Percentiles rank a stretch among this genome's conserved stretches.
phyloP scores from a whole-genome alignment of 1,140 invertebrate species.

The Bombus confusus region DNA sequence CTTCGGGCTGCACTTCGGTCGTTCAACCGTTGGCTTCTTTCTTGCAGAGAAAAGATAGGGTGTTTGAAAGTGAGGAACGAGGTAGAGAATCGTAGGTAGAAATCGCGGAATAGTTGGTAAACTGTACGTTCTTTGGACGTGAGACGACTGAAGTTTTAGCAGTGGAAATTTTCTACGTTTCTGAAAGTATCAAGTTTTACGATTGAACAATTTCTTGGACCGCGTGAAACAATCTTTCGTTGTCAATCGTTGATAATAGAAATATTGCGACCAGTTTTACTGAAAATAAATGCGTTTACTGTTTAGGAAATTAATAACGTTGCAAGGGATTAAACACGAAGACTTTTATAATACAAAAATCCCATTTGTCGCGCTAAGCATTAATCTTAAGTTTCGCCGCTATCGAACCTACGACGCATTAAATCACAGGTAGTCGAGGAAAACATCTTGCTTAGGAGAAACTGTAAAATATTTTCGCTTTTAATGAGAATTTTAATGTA shows the following conservation, averaged over 20 bases:
- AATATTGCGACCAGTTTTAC: too few species aligned
- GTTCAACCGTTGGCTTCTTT: neutral
- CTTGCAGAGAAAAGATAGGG: too few species aligned
- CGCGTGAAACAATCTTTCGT: neutral
- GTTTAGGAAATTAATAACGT: neutral
- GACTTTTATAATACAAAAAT: too few species aligned
- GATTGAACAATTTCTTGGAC: neutral
- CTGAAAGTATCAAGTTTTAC: neutral
- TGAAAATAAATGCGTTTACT: neutral
- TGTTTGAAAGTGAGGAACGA: neutral
- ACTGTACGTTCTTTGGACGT: accelerated
- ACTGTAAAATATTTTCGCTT: neutral
- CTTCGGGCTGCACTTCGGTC: slow-evolving; percentile 2
- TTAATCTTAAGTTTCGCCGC: neutral
- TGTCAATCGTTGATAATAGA: neutral
- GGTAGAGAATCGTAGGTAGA: neutral
- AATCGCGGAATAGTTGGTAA: neutral
- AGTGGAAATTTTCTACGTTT: neutral
- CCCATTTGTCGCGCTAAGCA: too few species aligned
- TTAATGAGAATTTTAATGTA: neutral
- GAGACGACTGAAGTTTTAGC: neutral
- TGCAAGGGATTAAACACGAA: neutral
- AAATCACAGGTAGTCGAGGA: neutral
- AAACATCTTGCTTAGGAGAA: neutral
- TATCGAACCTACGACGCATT: neutral